Evolutionary conservation across 2,888 invertebrate species (phyloP).

Genomic region (Palloptera scutellata): DNA sequence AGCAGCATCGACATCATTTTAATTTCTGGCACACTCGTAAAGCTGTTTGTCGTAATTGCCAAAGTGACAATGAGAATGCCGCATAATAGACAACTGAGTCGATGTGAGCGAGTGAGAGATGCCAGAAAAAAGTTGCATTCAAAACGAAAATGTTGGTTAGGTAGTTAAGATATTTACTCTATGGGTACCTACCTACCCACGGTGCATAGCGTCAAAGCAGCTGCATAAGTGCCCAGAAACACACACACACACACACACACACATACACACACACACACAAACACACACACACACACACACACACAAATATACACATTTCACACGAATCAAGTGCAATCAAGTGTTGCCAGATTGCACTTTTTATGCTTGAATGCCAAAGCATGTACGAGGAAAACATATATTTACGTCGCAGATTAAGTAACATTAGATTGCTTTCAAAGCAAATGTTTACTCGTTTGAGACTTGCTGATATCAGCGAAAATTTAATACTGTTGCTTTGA

Average conservation of each 20-base stretch:
- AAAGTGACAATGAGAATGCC: constrained; percentile 33
- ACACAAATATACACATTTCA: neutral
- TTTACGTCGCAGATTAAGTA: too few relatives aligned
- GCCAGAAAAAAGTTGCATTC: neutral
- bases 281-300: neutral
- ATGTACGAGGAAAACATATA: neutral
- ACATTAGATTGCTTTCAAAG: too few relatives aligned
- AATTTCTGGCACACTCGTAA: constrained; percentile 38
- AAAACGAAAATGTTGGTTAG: too few relatives aligned
- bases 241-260: neutral
- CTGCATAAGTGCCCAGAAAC: neutral
- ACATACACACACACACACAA: neutral
- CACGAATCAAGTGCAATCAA: constrained; percentile 29
- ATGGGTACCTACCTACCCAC: too few relatives aligned
- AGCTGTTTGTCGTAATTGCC: constrained; percentile 39
- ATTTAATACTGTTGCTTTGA: too few relatives aligned
- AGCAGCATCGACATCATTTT: constrained; percentile 31
- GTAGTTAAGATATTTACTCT: too few relatives aligned
- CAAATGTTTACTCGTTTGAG: too few relatives aligned
- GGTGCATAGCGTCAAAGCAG: constrained; percentile 15
- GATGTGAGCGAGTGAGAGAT: neutral
- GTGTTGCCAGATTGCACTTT: constrained; percentile 35
- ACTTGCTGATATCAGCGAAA: too few relatives aligned
- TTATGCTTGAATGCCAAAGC: constrained; percentile 29
- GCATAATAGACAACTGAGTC: neutral